Percentiles rank a stretch among this genome's conserved stretches.
Evolutionary conservation across 2,113 vertebrate species (phyloP).

Genomic region (Rana temporaria): DNA sequence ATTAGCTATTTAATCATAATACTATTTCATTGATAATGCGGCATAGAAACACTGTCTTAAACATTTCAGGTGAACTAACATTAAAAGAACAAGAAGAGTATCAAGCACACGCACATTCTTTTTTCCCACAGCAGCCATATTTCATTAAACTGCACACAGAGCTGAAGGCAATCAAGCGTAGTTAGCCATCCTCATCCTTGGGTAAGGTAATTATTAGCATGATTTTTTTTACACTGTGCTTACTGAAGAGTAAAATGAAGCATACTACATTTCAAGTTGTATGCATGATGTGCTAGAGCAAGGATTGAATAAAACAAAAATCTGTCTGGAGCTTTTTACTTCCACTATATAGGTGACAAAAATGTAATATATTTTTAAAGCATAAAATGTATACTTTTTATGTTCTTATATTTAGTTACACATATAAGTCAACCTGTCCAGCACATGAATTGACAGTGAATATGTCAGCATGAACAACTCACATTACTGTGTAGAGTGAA

Average conservation of each 20-base stretch:
- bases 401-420: too few species aligned
- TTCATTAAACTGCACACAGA: constrained; percentile 75
- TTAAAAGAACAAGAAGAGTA: constrained; percentile 65
- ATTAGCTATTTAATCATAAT: constrained; percentile 74
- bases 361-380: not conserved
- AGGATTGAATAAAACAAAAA: constrained; percentile 66
- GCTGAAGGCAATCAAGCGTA: constrained; percentile 80
- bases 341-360: not conserved
- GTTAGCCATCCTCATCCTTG: constrained; percentile 73
- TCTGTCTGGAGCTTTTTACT: constrained; percentile 59
- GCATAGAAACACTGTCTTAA: constrained; percentile 68
- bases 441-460: too few species aligned
- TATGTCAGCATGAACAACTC: too few species aligned
- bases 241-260: constrained; percentile 87
- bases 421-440: too few species aligned
- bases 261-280: constrained; percentile 79
- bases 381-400: too few species aligned
- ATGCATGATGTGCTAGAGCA: constrained; percentile 77
- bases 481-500: too few species aligned
- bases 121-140: constrained; percentile 69
- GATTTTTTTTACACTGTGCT: constrained; percentile 70
- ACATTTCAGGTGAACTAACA: constrained; percentile 61
- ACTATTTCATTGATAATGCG: constrained; percentile 67
- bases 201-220: constrained; percentile 81
- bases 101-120: constrained; percentile 33